These are phyloP conservation scores for Gobio occitaniae DNA, from an alignment of 2,797 vertebrate genomes.

Conservation along the genomic window DNA sequence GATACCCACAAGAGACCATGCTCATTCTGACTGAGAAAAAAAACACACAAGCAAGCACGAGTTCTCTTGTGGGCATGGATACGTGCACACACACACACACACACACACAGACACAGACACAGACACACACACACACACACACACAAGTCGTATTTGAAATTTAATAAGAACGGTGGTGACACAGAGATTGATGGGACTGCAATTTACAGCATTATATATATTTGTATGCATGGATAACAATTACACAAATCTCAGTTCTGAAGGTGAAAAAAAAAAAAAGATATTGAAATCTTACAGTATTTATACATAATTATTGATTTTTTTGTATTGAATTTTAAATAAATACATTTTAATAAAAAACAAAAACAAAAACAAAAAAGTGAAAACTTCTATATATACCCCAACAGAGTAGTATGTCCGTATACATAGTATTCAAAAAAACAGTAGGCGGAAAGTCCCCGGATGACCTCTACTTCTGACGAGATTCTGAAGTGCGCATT, in stretches of 20 bases:
- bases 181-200: neutral
- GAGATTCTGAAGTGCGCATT: too few species aligned
- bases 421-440: too few species aligned
- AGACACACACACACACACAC: neutral
- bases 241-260: neutral
- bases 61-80: neutral
- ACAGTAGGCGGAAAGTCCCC: too few species aligned
- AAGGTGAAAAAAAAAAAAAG: neutral
- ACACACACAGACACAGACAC: neutral
- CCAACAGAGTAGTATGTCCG: too few species aligned
- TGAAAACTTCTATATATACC: too few species aligned
- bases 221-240: neutral
- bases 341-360: too few species aligned
- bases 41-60: neutral
- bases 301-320: too few species aligned
- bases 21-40: neutral
- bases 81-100: neutral
- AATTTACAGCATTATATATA: neutral
- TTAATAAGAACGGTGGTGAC: neutral
- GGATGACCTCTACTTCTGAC: too few species aligned
- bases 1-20: conserved; percentile 27
- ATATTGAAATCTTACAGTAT: neutral
- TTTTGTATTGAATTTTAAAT: too few species aligned
- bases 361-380: too few species aligned
- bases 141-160: neutral